Evolutionary conservation across 1,140 invertebrate species (phyloP).

Genomic region (Antheraea mylitta): DNA sequence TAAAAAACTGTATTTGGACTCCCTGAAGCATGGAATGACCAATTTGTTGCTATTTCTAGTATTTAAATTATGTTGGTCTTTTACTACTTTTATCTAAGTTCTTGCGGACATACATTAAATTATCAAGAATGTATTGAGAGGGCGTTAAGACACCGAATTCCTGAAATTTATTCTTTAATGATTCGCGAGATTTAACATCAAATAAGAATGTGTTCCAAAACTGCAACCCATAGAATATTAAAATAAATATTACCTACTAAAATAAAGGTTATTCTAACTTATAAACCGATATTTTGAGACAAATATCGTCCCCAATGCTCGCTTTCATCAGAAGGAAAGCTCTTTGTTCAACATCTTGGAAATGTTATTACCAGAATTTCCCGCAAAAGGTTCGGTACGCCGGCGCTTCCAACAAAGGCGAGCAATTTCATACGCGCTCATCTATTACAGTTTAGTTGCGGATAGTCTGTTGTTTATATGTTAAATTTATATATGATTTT

Average conservation of each 20-base stretch:
- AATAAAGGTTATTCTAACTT: background rate
- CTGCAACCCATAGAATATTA: background rate
- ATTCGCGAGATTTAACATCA: no score
- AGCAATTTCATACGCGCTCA: slow-evolving; percentile 53
- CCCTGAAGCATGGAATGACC: no score
- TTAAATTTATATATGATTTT: slow-evolving; percentile 44
- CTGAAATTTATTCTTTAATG: no score
- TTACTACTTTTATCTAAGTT: no score
- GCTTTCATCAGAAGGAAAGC: slow-evolving; percentile 48
- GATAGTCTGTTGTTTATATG: slow-evolving; percentile 39
- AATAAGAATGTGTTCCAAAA: no score
- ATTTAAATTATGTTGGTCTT: no score
- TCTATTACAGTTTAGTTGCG: slow-evolving; percentile 37
- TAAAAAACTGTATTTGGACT: no score
- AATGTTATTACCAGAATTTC: slow-evolving; percentile 65
- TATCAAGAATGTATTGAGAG: no score
- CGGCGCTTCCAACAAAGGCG: slow-evolving; percentile 43
- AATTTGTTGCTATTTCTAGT: no score
- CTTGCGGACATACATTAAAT: no score
- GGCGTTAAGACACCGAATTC: no score
- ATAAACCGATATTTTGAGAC: slow-evolving; percentile 18
- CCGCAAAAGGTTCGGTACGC: slow-evolving; percentile 47
- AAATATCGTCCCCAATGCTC: slow-evolving; percentile 46
- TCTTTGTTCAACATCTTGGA: slow-evolving; percentile 65
- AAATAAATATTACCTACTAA: background rate